Conservation (phyloP, 2,888 invertebrate species). For the Zelleria hepariella region DNA sequence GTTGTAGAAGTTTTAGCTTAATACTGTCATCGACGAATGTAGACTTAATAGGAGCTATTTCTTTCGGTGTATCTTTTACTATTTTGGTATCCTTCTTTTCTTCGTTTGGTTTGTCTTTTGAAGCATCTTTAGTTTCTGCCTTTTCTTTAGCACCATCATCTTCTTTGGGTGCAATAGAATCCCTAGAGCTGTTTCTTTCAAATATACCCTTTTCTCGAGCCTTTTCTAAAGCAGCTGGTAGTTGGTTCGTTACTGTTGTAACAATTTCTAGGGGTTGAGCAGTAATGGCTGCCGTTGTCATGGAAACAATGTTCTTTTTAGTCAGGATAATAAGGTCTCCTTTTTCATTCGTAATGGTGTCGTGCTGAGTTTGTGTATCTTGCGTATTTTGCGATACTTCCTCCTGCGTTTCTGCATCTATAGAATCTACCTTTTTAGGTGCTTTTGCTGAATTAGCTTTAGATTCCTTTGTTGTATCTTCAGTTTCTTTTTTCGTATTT, state of each 20-base stretch:
- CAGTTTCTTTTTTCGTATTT: slow-evolving; percentile 26
- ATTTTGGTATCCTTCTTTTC: slow-evolving; percentile 17
- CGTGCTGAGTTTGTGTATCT: slow-evolving; percentile 64
- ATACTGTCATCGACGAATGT: slow-evolving; percentile 46
- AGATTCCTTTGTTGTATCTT: slow-evolving; percentile 19
- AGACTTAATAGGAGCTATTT: slow-evolving; percentile 14
- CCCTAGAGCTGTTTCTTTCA: slow-evolving; percentile 58
- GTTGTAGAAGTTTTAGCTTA: slow-evolving; percentile 52
- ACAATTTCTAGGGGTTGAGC: slow-evolving; percentile 70
- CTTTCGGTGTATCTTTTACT: slow-evolving; percentile 4
- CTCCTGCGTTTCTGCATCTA: slow-evolving; percentile 29
- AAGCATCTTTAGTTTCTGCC: slow-evolving; percentile 26
- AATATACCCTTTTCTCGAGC: slow-evolving; percentile 64
- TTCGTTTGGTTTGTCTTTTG: slow-evolving; percentile 27
- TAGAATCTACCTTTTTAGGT: slow-evolving; percentile 20
- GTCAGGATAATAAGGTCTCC: slow-evolving; percentile 59
- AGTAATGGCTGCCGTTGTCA: slow-evolving; percentile 73
- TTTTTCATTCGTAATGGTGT: slow-evolving; percentile 50
- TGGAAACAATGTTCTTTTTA: slow-evolving; percentile 66
- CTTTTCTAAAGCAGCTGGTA: slow-evolving; percentile 60
- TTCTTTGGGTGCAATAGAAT: slow-evolving; percentile 47
- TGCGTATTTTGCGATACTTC: slow-evolving; percentile 35
- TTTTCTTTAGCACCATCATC: slow-evolving; percentile 20
- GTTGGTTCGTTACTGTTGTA: slow-evolving; percentile 67
- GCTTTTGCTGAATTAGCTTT: slow-evolving; percentile 19